Conservation (phyloP, 1,140 invertebrate genomes). For the Drosophila lowei region DNA sequence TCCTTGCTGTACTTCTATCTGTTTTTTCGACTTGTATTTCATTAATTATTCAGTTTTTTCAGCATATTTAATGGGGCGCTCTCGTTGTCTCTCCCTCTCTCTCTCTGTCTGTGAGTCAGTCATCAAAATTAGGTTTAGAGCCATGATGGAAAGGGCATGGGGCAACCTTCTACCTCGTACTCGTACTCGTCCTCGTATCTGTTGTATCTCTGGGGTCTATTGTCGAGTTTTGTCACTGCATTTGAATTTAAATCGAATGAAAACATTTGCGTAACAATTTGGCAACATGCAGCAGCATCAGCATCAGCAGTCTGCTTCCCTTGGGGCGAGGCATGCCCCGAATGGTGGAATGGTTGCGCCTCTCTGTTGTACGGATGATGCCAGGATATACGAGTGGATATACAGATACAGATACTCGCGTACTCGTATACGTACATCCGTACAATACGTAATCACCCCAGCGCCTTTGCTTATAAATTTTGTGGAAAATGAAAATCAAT, state of each 20-base stretch:
- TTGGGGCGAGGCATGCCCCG: background rate
- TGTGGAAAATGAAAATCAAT: conserved; percentile 70
- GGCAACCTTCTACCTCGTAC: no score
- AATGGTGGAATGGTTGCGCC: conserved; percentile 15
- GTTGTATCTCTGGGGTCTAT: no score
- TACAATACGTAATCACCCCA: conserved; percentile 64
- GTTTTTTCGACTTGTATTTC: conserved; percentile 26
- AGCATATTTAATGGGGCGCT: conserved; percentile 54
- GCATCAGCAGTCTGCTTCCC: background rate
- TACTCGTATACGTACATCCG: conserved; percentile 6
- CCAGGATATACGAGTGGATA: conserved; percentile 1
- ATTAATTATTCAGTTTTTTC: conserved; percentile 62
- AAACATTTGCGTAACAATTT: conserved; percentile 76
- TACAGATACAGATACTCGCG: conserved; percentile 9
- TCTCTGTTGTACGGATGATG: conserved; percentile 18
- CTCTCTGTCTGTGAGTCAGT: background rate
- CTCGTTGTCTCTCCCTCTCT: background rate
- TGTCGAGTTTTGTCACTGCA: conserved; percentile 32
- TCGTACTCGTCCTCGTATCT: no score
- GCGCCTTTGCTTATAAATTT: conserved; percentile 52
- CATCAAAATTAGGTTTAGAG: conserved; percentile 40
- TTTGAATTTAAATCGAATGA: conserved; percentile 66
- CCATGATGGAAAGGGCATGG: background rate
- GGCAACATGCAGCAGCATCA: conserved; percentile 47
- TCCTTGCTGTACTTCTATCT: conserved; percentile 28